Evolutionary conservation across 2,888 invertebrate genomes (phyloP).

Genomic region (Sympetrum striolatum): DNA sequence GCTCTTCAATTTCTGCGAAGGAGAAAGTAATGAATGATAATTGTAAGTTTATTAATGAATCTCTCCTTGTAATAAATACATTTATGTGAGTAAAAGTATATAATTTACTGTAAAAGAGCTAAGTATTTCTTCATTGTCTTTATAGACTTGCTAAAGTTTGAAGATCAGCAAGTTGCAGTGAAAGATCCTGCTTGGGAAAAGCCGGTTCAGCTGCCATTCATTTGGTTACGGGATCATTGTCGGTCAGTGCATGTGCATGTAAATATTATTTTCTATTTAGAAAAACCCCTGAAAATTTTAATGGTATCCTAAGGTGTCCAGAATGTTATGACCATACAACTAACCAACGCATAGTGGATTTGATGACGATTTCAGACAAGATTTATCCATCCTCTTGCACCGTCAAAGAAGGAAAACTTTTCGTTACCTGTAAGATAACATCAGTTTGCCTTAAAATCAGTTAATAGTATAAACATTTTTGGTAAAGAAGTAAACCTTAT

Average conservation of each 20-base stretch:
- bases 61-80: neutral
- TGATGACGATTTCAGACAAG: slow-evolving; percentile 64
- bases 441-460: neutral
- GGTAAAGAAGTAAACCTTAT: neutral
- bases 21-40: neutral
- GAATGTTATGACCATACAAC: slow-evolving; percentile 68
- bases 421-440: slow-evolving; percentile 64
- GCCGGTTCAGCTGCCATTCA: slow-evolving; percentile 58
- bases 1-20: neutral
- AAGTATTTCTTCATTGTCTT: neutral
- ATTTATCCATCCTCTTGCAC: slow-evolving; percentile 57
- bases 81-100: neutral
- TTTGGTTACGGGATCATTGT: slow-evolving; percentile 70
- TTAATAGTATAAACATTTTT: neutral
- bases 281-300: slow-evolving; percentile 55
- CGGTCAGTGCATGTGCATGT: slow-evolving; percentile 56
- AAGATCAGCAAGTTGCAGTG: neutral
- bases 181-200: slow-evolving; percentile 19
- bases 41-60: neutral
- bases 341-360: slow-evolving; percentile 66
- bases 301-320: slow-evolving; percentile 60
- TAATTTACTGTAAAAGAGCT: neutral
- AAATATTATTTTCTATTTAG: slow-evolving; percentile 46
- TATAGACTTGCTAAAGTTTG: neutral
- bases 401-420: slow-evolving; percentile 57